phyloP scores from a whole-genome alignment of 2,888 invertebrate species.

The Polydrusus cervinus region DNA sequence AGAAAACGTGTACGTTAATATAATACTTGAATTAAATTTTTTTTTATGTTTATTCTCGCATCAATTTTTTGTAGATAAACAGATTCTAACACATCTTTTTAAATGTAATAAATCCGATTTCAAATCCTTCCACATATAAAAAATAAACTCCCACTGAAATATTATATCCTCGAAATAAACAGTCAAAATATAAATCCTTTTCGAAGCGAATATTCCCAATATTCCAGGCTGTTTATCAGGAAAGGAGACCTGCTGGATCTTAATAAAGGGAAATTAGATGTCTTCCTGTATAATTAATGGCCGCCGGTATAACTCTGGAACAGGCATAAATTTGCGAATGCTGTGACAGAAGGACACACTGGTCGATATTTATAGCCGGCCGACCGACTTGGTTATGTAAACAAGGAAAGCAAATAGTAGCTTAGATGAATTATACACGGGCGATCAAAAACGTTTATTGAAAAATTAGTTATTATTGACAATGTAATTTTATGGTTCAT shows the following conservation, averaged over 20 bases:
- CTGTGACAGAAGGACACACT: conserved; percentile 24
- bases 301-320: conserved; percentile 12
- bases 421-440: no score
- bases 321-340: conserved; percentile 30
- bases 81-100: no score
- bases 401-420: conserved; percentile 18
- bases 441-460: no score
- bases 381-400: conserved; percentile 12
- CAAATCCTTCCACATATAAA: no score
- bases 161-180: background rate
- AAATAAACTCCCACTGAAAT: background rate
- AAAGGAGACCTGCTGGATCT: conserved; percentile 27
- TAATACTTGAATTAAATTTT: no score
- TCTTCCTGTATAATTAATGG: conserved; percentile 32
- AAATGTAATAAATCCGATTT: no score
- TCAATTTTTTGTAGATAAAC: no score
- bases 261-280: conserved; percentile 37
- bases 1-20: no score
- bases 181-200: conserved; percentile 13
- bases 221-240: conserved; percentile 15
- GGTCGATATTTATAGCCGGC: conserved; percentile 25
- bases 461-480: no score
- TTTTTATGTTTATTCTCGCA: no score
- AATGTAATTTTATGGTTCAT: no score
- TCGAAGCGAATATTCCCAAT: conserved; percentile 7